Base-by-base conservation (phyloP, 2,888 invertebrate species). In the Lissocephala sabroskyi region DNA sequence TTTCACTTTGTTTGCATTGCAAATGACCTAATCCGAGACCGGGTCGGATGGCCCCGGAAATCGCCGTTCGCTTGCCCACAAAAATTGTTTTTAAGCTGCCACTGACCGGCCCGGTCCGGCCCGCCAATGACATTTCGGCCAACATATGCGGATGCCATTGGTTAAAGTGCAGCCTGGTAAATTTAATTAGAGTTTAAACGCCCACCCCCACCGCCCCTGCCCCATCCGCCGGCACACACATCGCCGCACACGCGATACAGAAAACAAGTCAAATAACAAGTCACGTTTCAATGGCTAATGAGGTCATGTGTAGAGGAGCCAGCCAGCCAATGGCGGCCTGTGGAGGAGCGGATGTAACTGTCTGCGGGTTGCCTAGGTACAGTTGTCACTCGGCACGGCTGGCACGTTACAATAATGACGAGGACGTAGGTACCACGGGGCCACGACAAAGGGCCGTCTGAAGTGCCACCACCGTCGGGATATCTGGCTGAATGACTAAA, bases 241-340 rank as follows among this genome's bases (percentile, higher is more conserved):
- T n/a, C n/a, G n/a, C n/a, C 19, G 50, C 9, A 47, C 19, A 42
- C 41, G 40, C 40, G 41, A 46, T 36, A 16, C 37, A 49, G 33
- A 45, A 59, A 64, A 61, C 62, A 80, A 80, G 79, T 75, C 67
- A 82, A 81, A 82, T 65, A 77, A 67, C 66, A 66, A 75, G 82
- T 81, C 80, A 82, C 80, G 80, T 82, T 71, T 68, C 65, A 63
- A 62, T 59, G 66, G 74, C 78, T 82, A 80, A 82, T 80, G 82
- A 82, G 82, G 82, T 80, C 80, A 76, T 80, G 82, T 77, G 74
- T 73, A 75, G 23, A 23, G 23, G 23, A 23, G 23, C 23, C 3
- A 23, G 23, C 23, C 46, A 36, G 52, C 49, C 49, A 48, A 59
- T 46, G 54, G 45, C 47, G 48, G 55, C 18, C 14, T 26, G 23